Base-by-base conservation (phyloP, 2,888 invertebrate species). In the Drosophila flavopinicola region DNA sequence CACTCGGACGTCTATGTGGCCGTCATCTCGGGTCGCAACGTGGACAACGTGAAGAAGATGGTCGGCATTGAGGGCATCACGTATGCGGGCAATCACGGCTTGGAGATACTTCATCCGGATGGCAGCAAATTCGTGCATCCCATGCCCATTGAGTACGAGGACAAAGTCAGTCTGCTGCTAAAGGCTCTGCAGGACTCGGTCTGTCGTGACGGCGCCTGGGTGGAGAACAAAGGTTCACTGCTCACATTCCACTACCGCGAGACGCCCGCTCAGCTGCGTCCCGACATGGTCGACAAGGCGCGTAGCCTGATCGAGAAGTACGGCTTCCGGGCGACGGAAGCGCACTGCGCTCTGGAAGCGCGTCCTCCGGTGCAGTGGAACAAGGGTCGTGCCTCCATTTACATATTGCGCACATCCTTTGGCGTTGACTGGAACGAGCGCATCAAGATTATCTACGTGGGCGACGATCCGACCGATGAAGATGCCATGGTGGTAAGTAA, bases 311-410 rank as follows among this genome's bases (percentile, higher is more conserved):
- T 97, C 84, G 93, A 94, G 60, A 94, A 93, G 7, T 94, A 94
- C 2, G 96, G 97, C 0, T 97, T 97, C 91, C 93, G 93, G 67
- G 95, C 96, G 1, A 95, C 95, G 37, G 93, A 94, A 45, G 96
- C 96, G 20, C 96, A 96, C 88, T 96, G 96, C 86, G 97, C 97
- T 0, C 92, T 97, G n/a, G 97, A 97, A 90, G 97, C 97, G 0
- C 95, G 96, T 74, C 97, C 97, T 4, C 97, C 97, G 0, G 97
- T 97, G 0, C 94, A 96, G 86, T 97, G 97, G 97, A 96, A 97
- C 90, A 97, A 97, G 91, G 94, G 95, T 70, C 94, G 97, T 33
- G 97, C 97, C 7, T 96, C 96, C 0, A 96, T 97, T 88, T 97
- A 97, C 90, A 97, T 97, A 78, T 91, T 97, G 64, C 93, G 97